phyloP scores from a whole-genome alignment of 2,797 vertebrate genomes.

The Sebastiscus albofasciatus region DNA sequence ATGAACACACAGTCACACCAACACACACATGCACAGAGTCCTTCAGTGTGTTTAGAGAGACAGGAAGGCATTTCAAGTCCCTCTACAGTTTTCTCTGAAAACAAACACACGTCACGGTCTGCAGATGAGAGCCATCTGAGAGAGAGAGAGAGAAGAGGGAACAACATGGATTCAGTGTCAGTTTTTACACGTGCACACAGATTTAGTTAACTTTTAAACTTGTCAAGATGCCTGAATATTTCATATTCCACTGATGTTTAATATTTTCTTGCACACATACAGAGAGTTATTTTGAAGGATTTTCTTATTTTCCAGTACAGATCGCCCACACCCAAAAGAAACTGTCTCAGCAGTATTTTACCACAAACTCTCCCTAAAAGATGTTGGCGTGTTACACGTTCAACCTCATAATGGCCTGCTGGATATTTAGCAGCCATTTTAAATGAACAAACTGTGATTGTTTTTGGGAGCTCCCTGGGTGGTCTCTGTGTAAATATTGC shows the following conservation, averaged over 20 bases:
- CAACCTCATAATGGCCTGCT: constrained; percentile 28
- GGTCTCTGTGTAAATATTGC: constrained; percentile 71
- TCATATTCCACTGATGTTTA: background rate
- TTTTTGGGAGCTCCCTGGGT: constrained; percentile 64
- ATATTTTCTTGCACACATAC: background rate
- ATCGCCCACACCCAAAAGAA: background rate
- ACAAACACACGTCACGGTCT: constrained; percentile 63
- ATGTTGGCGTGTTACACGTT: constrained; percentile 3
- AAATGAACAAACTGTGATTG: constrained; percentile 57
- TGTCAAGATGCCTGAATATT: background rate
- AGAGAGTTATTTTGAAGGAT: background rate
- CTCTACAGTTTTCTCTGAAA: constrained; percentile 58
- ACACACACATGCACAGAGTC: constrained; percentile 37
- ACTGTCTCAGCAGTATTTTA: background rate
- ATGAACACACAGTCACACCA: background rate
- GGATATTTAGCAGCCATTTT: constrained; percentile 51
- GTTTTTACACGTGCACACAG: background rate
- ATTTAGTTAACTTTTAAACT: background rate
- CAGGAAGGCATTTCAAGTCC: constrained; percentile 56
- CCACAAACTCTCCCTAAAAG: constrained; percentile 15
- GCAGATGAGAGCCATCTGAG: constrained; percentile 46
- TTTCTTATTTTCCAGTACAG: background rate
- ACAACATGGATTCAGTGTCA: background rate
- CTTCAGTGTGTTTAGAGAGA: constrained; percentile 52
- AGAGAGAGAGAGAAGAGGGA: background rate